Evolutionary conservation across 2,797 vertebrate genomes (phyloP).

Genomic region (Halcyon leucocephala): DNA sequence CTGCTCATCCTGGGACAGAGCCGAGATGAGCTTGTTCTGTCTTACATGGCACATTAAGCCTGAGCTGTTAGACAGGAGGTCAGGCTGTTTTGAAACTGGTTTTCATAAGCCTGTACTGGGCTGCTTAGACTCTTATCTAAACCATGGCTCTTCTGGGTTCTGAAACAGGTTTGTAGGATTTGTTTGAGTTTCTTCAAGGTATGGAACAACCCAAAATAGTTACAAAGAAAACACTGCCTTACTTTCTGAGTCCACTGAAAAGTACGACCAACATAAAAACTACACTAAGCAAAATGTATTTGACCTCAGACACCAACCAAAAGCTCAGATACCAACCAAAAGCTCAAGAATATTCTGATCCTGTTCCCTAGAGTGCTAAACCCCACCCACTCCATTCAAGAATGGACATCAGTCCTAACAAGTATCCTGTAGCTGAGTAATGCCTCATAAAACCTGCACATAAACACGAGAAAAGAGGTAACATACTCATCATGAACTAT

Average conservation of each 20-base stretch:
- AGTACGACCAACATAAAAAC: background rate
- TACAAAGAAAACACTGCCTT: background rate
- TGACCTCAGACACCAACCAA: background rate
- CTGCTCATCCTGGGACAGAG: background rate
- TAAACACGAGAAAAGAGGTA: background rate
- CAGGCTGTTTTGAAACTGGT: background rate
- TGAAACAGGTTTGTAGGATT: background rate
- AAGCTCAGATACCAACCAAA: background rate
- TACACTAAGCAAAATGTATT: background rate
- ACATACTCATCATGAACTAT: conserved; percentile 98
- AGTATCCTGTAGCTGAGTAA: background rate
- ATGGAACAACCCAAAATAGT: background rate
- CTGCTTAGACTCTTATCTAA: background rate
- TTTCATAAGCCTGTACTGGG: background rate
- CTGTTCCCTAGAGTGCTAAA: background rate
- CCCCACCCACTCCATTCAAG: background rate
- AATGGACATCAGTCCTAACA: background rate
- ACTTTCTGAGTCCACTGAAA: background rate
- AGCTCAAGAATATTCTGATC: background rate
- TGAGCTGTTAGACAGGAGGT: background rate
- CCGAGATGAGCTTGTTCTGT: background rate
- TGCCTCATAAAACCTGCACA: background rate
- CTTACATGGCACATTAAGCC: background rate
- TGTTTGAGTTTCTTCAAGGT: background rate
- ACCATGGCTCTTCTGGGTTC: background rate